Conservation (phyloP, 2,797 vertebrate species). For the Serranus cabrilla region DNA sequence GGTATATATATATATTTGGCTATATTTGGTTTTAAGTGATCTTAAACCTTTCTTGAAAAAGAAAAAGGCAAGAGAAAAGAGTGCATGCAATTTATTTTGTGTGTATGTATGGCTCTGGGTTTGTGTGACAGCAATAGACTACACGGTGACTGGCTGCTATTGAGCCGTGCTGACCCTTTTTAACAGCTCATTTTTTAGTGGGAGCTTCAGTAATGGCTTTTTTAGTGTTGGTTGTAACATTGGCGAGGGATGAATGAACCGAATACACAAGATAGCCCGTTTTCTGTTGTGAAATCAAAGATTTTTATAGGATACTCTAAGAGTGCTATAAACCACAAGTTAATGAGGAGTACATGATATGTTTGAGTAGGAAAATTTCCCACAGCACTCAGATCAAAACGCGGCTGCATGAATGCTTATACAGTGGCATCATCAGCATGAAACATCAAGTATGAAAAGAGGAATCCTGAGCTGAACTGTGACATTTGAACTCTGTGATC, state of each 20-base stretch:
- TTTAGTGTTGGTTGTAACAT: slow-evolving; percentile 66
- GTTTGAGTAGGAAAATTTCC: slow-evolving; percentile 38
- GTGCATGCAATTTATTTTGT: background rate
- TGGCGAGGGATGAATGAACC: slow-evolving; percentile 55
- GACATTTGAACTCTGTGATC: slow-evolving; percentile 60
- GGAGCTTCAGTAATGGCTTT: slow-evolving; percentile 60
- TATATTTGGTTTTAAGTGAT: background rate
- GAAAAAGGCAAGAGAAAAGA: background rate
- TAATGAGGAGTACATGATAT: slow-evolving; percentile 52
- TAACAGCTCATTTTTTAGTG: slow-evolving; percentile 64
- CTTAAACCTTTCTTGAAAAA: slow-evolving; percentile 1
- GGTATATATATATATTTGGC: no score
- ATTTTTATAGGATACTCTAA: slow-evolving; percentile 52
- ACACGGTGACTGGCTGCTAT: slow-evolving; percentile 39
- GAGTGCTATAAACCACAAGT: slow-evolving; percentile 43
- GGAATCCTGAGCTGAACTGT: slow-evolving; percentile 41
- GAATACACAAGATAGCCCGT: slow-evolving; percentile 25
- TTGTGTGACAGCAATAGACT: slow-evolving; percentile 30
- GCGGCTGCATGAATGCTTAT: background rate
- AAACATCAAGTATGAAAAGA: slow-evolving; percentile 30
- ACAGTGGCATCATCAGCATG: background rate
- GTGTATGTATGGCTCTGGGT: slow-evolving; percentile 15
- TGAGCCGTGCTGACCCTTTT: slow-evolving; percentile 62
- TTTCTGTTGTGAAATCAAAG: slow-evolving; percentile 52
- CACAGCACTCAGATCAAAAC: slow-evolving; percentile 14